These are phyloP conservation scores for Rosalia funebris DNA, from an alignment of 2,888 invertebrate genomes.

Conservation along the genomic window DNA sequence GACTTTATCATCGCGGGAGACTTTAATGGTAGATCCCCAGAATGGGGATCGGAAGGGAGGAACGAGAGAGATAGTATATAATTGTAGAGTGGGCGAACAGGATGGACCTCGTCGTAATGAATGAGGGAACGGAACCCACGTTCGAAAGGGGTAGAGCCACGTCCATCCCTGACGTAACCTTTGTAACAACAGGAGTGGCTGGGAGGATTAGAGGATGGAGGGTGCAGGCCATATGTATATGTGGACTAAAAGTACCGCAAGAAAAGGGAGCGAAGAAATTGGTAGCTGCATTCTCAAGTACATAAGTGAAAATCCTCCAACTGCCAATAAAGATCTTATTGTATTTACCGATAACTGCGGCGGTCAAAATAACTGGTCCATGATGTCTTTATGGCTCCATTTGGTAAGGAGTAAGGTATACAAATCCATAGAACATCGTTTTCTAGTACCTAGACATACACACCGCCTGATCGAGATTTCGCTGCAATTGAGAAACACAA, in stretches of 20 bases:
- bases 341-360: slow-evolving; percentile 37
- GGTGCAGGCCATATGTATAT: slow-evolving; percentile 36
- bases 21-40: no score
- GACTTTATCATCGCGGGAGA: no score
- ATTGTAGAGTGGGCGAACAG: no score
- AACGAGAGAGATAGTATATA: no score
- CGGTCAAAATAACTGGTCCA: slow-evolving; percentile 38
- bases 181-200: no score
- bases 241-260: slow-evolving; percentile 37
- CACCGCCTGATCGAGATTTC: slow-evolving; percentile 29
- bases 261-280: slow-evolving; percentile 38
- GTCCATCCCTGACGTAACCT: no score
- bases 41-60: no score
- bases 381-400: slow-evolving; percentile 35
- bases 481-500: slow-evolving; percentile 31
- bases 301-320: no score
- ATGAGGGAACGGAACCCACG: no score
- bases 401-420: slow-evolving; percentile 30
- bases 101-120: no score
- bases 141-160: no score
- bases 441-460: slow-evolving; percentile 35
- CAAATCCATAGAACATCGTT: slow-evolving; percentile 33
- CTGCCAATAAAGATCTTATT: slow-evolving; percentile 26
- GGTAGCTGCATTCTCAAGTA: slow-evolving; percentile 29
- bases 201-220: no score